Evolutionary conservation across 2,888 invertebrate species (phyloP).

Genomic region (Schrankia costaestrigalis): DNA sequence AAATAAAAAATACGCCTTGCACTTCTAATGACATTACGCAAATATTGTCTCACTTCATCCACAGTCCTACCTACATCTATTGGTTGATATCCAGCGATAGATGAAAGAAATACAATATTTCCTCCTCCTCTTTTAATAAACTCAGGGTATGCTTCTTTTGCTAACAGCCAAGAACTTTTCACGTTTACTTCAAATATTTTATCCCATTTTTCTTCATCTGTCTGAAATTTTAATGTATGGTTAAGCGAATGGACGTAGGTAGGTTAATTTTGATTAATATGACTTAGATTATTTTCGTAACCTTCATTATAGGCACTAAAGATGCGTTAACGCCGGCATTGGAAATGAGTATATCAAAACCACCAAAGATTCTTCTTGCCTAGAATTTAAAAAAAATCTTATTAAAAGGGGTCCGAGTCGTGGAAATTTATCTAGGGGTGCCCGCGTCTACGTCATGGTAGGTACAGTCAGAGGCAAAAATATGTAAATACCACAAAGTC

Average conservation of each 20-base stretch:
- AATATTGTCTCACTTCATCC: too few species aligned
- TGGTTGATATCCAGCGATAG: conserved; percentile 91
- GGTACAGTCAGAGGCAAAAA: too few species aligned
- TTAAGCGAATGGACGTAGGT: too few species aligned
- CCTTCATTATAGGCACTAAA: conserved; percentile 89
- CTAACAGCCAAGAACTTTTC: conserved; percentile 91
- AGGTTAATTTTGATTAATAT: too few species aligned
- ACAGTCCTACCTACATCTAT: conserved; percentile 85
- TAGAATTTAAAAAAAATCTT: conserved; percentile 48
- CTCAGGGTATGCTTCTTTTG: conserved; percentile 92
- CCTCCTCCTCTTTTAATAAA: conserved; percentile 89
- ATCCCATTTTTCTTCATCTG: conserved; percentile 92
- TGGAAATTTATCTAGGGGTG: too few species aligned
- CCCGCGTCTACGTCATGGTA: too few species aligned
- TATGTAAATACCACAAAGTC: too few species aligned
- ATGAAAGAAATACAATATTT: conserved; percentile 92
- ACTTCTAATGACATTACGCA: too few species aligned
- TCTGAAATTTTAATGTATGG: too few species aligned
- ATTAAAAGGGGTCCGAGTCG: too few species aligned
- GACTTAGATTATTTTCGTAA: too few species aligned
- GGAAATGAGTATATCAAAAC: conserved; percentile 96
- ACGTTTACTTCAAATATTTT: conserved; percentile 98
- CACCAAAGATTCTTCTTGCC: conserved; percentile 89
- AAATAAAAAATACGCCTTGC: too few species aligned
- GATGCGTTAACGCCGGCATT: conserved; percentile 96